Percentiles rank a stretch among this genome's conserved stretches.
These are phyloP conservation scores for Epistrophe eligans DNA, from an alignment of 2,888 invertebrate species.

Conservation along the genomic window DNA sequence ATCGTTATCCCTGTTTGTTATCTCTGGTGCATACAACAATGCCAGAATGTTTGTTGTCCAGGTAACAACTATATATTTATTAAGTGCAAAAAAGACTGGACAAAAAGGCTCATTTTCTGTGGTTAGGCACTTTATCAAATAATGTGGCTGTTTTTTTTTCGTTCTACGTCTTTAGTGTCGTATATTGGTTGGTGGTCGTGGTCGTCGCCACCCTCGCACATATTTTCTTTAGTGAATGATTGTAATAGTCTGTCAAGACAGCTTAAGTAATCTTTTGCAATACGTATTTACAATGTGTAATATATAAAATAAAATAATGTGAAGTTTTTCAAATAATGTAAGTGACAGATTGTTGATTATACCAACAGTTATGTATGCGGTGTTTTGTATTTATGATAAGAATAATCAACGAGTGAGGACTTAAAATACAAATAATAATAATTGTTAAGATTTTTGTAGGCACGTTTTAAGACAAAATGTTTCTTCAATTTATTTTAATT, in stretches of 20 bases:
- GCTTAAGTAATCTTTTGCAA: slow-evolving; percentile 11
- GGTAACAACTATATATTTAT: background rate
- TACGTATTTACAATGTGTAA: background rate
- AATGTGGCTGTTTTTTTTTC: background rate
- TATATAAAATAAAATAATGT: slow-evolving; percentile 23
- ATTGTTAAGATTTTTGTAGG: background rate
- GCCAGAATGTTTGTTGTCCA: background rate
- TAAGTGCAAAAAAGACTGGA: background rate
- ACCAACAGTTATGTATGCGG: too few relatives aligned
- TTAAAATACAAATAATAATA: background rate
- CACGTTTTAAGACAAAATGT: background rate
- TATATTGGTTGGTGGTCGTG: background rate
- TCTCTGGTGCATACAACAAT: slow-evolving; percentile 10
- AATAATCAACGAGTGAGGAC: background rate
- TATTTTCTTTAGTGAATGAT: slow-evolving; percentile 14
- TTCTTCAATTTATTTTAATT: slow-evolving; percentile 35
- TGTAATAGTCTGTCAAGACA: slow-evolving; percentile 17
- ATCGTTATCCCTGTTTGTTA: slow-evolving; percentile 3
- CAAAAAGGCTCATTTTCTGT: slow-evolving; percentile 24
- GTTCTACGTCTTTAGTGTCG: background rate
- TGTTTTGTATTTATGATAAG: slow-evolving; percentile 31
- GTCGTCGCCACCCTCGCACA: slow-evolving; percentile 27
- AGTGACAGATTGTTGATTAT: slow-evolving; percentile 18
- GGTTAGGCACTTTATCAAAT: slow-evolving; percentile 48
- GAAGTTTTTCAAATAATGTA: background rate